Conservation (phyloP, 2,113 vertebrate species). For the Pavo muticus region DNA sequence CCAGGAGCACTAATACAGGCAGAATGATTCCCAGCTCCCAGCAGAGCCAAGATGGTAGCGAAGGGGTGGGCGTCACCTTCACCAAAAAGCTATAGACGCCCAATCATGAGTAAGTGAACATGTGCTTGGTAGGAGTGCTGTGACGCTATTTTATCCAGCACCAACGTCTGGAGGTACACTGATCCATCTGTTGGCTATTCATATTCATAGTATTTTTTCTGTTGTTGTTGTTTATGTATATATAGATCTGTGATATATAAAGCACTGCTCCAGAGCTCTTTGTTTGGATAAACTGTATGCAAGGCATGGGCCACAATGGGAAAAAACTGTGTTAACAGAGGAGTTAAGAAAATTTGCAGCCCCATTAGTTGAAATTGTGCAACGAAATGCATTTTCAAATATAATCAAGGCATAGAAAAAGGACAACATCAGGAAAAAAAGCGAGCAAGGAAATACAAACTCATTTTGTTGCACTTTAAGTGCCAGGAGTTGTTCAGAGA, state of each 20-base stretch:
- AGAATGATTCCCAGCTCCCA: not conserved
- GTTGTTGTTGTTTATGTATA: constrained; percentile 17
- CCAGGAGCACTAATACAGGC: not conserved
- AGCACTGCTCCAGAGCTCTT: not conserved
- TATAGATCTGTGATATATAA: not conserved
- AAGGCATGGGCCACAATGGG: not conserved
- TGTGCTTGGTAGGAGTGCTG: constrained; percentile 46
- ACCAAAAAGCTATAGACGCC: not conserved
- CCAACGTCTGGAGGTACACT: constrained; percentile 21
- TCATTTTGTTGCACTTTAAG: not conserved
- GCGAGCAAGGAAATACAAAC: not conserved
- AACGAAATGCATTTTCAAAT: not conserved
- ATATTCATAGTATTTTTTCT: not conserved
- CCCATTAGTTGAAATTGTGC: not conserved
- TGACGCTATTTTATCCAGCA: not conserved
- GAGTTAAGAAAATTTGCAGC: not conserved
- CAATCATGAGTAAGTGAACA: constrained; percentile 36
- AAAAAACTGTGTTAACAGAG: not conserved
- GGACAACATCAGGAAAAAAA: not conserved
- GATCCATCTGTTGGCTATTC: constrained; percentile 52
- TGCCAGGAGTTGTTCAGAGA: not conserved
- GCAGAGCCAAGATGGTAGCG: not conserved
- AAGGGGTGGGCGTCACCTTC: not conserved
- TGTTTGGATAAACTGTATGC: not conserved
- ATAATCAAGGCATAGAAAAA: not conserved